phyloP scores from a whole-genome alignment of 2,797 vertebrate genomes.

The Ambastaia sidthimunki region DNA sequence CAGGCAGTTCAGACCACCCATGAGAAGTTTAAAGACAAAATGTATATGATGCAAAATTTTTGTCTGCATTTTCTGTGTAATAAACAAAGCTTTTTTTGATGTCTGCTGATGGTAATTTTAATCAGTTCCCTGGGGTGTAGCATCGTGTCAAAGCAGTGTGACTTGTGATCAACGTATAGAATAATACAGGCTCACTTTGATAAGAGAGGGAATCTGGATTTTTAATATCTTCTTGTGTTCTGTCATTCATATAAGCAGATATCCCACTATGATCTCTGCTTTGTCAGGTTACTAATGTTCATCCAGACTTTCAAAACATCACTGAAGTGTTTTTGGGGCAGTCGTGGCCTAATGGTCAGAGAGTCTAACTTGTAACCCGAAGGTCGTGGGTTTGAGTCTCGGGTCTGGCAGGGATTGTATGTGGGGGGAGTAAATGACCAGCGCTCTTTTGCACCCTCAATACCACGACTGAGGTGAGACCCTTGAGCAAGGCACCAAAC shows the following conservation, averaged over 20 bases:
- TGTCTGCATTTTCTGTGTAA: neutral
- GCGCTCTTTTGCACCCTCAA: too few species aligned
- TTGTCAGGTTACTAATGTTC: slow-evolving; percentile 36
- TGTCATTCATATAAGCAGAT: slow-evolving; percentile 34
- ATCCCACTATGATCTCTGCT: slow-evolving; percentile 23
- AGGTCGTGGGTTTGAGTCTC: too few species aligned
- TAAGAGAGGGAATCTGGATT: slow-evolving; percentile 40
- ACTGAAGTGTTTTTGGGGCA: too few species aligned
- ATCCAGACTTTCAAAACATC: slow-evolving; percentile 51
- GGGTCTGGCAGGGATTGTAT: too few species aligned
- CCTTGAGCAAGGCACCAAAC: too few species aligned
- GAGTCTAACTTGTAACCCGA: too few species aligned
- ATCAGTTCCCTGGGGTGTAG: slow-evolving; percentile 58
- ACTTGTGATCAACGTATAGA: slow-evolving; percentile 57
- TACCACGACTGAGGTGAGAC: too few species aligned
- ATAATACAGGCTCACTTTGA: slow-evolving; percentile 64
- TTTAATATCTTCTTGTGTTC: slow-evolving; percentile 30
- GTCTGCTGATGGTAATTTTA: slow-evolving; percentile 60
- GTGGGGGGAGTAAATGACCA: too few species aligned
- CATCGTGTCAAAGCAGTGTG: slow-evolving; percentile 62
- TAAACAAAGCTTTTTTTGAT: slow-evolving; percentile 22
- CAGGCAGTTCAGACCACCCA: neutral
- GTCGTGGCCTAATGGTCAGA: too few species aligned
- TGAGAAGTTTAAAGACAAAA: slow-evolving; percentile 6
- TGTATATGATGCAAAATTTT: neutral